Base-by-base conservation (phyloP, 1,140 invertebrate genomes). In the Ceratina calcarata region DNA sequence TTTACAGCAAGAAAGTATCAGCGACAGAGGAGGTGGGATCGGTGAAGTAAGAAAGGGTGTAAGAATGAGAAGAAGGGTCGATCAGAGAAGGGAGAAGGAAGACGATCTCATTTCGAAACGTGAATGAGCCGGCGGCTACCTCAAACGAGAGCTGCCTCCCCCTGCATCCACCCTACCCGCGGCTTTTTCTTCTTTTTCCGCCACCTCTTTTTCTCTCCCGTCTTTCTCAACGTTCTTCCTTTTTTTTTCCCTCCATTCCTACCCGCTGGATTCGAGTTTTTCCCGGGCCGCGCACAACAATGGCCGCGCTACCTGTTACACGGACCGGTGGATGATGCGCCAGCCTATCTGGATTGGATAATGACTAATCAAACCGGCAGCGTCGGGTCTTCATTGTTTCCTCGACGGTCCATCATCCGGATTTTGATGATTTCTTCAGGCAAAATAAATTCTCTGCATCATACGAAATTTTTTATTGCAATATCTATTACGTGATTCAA, bases 61-160 rank as follows among this genome's bases (percentile, higher is more conserved):
- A 24, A 22, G 55, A 18, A 27, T n/a, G 20, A 65, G 69, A 32
- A 27, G 37, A 45, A 45, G 37, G 27, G 15, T 20, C 78, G 80
- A 80, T 80, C 68, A 58, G 27, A 55, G 53, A 58, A 85, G 71
- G 74, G 82, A 82, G 85, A 84, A 83, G 64, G 78, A 80, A 75
- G 83, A 83, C 86, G 87, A 91, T 90, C 88, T 90, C 89, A 90
- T 91, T 90, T 89, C 86, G 88, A 91, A 91, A 89, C 87, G 81
- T 88, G 90, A 91, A 90, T 91, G 87, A 89, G 85, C 80, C 81
- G 87, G 87, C 89, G 89, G 90, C 89, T 87, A 89, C 87, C 90
- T 91, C 90, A 91, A 91, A 91, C 90, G 87, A 90, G 86, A 78
- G 78, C 85, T 79, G 79, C 68, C 69, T 78, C 68, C 77, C 82